Evolutionary conservation across 1,140 invertebrate genomes (phyloP).

Genomic region (Acyrthosiphon pisum): DNA sequence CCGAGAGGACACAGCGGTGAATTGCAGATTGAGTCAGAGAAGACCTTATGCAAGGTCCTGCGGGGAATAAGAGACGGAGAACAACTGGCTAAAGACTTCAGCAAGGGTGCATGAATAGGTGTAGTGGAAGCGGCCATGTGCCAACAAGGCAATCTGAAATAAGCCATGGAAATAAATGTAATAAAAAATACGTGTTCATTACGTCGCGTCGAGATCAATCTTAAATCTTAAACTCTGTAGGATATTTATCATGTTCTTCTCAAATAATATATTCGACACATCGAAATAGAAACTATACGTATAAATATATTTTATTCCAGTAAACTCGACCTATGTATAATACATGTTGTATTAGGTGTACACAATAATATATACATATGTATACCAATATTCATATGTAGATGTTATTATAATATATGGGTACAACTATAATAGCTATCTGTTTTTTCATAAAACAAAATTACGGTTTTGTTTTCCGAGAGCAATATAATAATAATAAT

Average conservation of each 20-base stretch:
- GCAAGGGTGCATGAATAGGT: too few relatives aligned
- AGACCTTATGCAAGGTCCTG: too few relatives aligned
- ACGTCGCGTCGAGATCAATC: neutral
- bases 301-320: neutral
- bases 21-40: too few relatives aligned
- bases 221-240: neutral
- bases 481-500: neutral
- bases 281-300: neutral
- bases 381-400: too few relatives aligned
- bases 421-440: neutral
- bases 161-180: too few relatives aligned
- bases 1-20: too few relatives aligned
- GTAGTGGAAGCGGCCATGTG: too few relatives aligned
- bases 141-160: too few relatives aligned
- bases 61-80: too few relatives aligned
- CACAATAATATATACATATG: neutral
- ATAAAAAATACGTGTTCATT: neutral
- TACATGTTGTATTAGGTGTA: neutral
- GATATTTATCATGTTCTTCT: neutral
- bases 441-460: neutral
- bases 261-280: neutral
- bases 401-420: too few relatives aligned
- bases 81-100: too few relatives aligned
- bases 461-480: neutral
- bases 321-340: neutral